These are phyloP conservation scores for Samia ricini DNA, from an alignment of 1,140 invertebrate genomes.

Conservation along the genomic window DNA sequence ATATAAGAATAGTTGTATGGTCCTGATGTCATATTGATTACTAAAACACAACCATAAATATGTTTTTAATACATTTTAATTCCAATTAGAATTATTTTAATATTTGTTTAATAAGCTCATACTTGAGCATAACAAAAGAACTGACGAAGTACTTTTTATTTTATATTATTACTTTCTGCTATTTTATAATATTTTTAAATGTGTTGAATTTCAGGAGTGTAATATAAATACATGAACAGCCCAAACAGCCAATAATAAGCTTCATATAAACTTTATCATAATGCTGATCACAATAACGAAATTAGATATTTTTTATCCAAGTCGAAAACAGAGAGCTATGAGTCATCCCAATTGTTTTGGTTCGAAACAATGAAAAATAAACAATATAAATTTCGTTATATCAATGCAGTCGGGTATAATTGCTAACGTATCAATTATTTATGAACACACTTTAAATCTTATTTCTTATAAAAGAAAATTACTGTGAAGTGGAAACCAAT, in stretches of 20 bases:
- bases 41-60: conserved; percentile 46
- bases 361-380: not conserved
- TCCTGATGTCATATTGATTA: conserved; percentile 89
- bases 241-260: not conserved
- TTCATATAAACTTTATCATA: not conserved
- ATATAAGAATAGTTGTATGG: conserved; percentile 99
- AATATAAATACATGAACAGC: too few relatives aligned
- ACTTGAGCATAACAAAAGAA: too few relatives aligned
- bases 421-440: too few relatives aligned
- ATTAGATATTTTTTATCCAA: not conserved
- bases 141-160: too few relatives aligned
- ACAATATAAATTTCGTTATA: not conserved
- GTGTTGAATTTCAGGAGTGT: too few relatives aligned
- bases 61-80: too few relatives aligned
- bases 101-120: too few relatives aligned
- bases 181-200: too few relatives aligned
- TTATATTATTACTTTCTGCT: too few relatives aligned
- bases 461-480: not conserved
- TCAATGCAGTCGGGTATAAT: too few relatives aligned
- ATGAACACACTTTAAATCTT: too few relatives aligned
- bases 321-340: not conserved
- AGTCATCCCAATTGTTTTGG: not conserved
- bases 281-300: not conserved
- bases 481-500: not conserved
- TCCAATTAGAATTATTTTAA: too few relatives aligned